A percentile compares a stretch with the other conserved stretches of the same genome.
phyloP scores from a whole-genome alignment of 2,113 vertebrate genomes.

The Euleptes europaea region DNA sequence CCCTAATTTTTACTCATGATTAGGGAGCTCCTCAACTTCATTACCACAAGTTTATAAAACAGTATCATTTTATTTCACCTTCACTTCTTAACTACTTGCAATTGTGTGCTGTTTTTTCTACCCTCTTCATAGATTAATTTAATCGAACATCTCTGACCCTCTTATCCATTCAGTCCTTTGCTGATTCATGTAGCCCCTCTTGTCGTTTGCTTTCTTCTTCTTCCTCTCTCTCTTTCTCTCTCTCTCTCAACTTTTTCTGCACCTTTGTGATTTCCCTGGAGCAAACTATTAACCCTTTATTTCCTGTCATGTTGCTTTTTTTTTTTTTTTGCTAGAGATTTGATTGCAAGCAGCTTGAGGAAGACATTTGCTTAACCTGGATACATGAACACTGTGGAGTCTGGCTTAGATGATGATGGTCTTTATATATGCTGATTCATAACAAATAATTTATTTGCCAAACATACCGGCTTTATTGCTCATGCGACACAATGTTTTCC shows the following conservation, averaged over 20 bases:
- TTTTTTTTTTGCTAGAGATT: neutral
- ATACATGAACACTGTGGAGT: neutral
- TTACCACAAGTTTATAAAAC: neutral
- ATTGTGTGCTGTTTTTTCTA: neutral
- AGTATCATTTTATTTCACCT: neutral
- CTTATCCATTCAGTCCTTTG: neutral
- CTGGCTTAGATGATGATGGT: slow-evolving; percentile 37
- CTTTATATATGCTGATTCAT: slow-evolving; percentile 50
- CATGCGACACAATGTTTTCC: slow-evolving; percentile 22
- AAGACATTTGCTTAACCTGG: slow-evolving; percentile 9
- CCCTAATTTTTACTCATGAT: neutral
- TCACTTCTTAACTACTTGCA: neutral
- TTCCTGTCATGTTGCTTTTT: neutral
- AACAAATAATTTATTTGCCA: slow-evolving; percentile 68
- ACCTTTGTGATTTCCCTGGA: neutral
- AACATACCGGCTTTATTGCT: slow-evolving; percentile 8
- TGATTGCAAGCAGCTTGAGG: neutral
- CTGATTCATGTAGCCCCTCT: neutral
- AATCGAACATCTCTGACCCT: neutral
- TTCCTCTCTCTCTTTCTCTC: neutral
- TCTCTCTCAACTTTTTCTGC: neutral
- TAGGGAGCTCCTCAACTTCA: neutral
- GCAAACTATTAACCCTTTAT: neutral
- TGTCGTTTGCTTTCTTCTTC: too few relatives aligned
- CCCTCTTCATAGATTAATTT: neutral